These are phyloP conservation scores for Chelonoidis abingdonii DNA, from an alignment of 2,113 vertebrate species.

Conservation along the genomic window DNA sequence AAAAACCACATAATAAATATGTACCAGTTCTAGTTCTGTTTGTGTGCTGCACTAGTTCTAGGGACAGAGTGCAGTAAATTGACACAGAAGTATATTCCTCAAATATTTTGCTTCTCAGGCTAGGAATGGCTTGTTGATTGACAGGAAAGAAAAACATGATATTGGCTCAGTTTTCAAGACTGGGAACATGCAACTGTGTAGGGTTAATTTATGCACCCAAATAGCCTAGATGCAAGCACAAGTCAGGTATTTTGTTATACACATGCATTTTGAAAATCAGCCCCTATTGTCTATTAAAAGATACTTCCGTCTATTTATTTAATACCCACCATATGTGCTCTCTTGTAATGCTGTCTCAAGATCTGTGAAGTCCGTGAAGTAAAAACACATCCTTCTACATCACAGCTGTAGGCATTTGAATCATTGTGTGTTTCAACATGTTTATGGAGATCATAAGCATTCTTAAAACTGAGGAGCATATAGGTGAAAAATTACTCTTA, in stretches of 20 bases:
- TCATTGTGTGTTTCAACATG: conserved; percentile 82
- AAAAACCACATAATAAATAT: background rate
- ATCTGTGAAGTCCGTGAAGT: conserved; percentile 72
- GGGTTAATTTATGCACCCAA: background rate
- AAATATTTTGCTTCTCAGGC: conserved; percentile 1
- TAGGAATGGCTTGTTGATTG: background rate
- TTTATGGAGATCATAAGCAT: conserved; percentile 80
- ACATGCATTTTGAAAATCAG: background rate
- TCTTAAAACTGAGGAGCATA: conserved; percentile 80
- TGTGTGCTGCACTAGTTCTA: background rate
- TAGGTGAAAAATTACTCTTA: conserved; percentile 44
- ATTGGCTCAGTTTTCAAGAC: background rate
- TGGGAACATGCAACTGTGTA: background rate
- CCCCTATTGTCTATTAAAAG: background rate
- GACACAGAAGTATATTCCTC: background rate
- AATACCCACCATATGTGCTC: conserved; percentile 71
- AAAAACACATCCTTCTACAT: conserved; percentile 80
- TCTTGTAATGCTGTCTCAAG: conserved; percentile 78
- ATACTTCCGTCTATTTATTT: background rate
- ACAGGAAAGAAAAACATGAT: background rate
- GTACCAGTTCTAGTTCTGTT: background rate
- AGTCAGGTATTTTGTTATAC: background rate
- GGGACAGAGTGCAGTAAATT: background rate
- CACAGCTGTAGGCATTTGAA: conserved; percentile 83
- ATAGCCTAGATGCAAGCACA: background rate